Evolutionary conservation across 2,888 invertebrate species (phyloP).

Genomic region (Aphodius granarius): DNA sequence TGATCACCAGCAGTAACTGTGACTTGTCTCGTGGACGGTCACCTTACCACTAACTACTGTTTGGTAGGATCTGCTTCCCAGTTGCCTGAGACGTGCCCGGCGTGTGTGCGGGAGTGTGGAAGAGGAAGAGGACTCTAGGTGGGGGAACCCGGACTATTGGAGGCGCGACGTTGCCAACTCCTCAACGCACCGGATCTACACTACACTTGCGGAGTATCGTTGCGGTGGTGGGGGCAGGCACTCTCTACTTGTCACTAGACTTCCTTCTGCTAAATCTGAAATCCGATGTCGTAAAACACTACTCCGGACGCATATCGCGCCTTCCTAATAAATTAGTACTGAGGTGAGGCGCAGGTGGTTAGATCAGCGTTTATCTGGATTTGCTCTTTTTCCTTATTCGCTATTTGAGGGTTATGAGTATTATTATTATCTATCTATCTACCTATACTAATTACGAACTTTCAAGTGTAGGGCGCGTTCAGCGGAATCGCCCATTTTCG

Average conservation of each 20-base stretch:
- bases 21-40: conserved; percentile 48
- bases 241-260: conserved; percentile 42
- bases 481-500: no score
- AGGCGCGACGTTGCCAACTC: conserved; percentile 42
- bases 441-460: no score
- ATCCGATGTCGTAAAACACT: not conserved
- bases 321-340: conserved; percentile 35
- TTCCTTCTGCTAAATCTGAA: conserved; percentile 50
- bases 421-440: no score
- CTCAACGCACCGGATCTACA: conserved; percentile 53
- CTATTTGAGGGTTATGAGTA: not conserved
- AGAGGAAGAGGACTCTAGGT: conserved; percentile 42
- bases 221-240: conserved; percentile 31
- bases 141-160: conserved; percentile 34
- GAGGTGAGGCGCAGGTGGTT: conserved; percentile 33
- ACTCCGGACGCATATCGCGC: conserved; percentile 35
- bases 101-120: conserved; percentile 34
- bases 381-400: conserved; percentile 3
- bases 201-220: conserved; percentile 39
- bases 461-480: no score
- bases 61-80: conserved; percentile 32
- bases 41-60: conserved; percentile 54
- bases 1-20: conserved; percentile 48
- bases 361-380: not conserved
- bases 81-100: conserved; percentile 12